Evolutionary conservation across 2,113 vertebrate genomes (phyloP).

Genomic region (Psilopsiagon aurifrons): DNA sequence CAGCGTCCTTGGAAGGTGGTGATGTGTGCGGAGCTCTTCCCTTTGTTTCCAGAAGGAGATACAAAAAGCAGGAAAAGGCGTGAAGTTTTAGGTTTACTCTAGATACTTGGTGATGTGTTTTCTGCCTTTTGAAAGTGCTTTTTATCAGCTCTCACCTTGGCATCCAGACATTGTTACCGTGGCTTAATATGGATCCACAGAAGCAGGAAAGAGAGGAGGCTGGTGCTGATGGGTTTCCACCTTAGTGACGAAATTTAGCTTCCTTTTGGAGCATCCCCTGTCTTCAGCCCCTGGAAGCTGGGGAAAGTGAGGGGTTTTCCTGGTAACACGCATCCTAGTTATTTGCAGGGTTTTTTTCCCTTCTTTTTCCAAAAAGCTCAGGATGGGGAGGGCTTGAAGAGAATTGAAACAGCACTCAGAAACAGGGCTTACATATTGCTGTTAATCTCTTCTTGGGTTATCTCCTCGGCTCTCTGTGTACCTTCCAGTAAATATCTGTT

Average conservation of each 20-base stretch:
- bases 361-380: neutral
- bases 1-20: fast-evolving
- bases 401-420: neutral
- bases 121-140: neutral
- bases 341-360: neutral
- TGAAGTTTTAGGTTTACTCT: no score
- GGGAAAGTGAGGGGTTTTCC: neutral
- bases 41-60: neutral
- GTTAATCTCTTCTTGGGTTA: neutral
- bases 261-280: neutral
- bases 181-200: neutral
- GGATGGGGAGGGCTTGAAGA: neutral
- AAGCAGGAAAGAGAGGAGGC: neutral
- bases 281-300: neutral
- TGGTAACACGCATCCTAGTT: neutral
- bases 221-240: neutral
- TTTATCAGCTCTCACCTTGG: neutral
- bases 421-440: neutral
- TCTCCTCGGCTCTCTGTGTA: neutral
- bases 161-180: neutral
- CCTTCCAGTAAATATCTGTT: neutral
- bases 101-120: neutral
- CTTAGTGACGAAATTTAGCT: neutral
- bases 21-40: neutral
- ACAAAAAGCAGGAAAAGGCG: neutral